Conservation (phyloP, 64 coral and sea anemone genomes). For the Pachyseris speciosa region DNA sequence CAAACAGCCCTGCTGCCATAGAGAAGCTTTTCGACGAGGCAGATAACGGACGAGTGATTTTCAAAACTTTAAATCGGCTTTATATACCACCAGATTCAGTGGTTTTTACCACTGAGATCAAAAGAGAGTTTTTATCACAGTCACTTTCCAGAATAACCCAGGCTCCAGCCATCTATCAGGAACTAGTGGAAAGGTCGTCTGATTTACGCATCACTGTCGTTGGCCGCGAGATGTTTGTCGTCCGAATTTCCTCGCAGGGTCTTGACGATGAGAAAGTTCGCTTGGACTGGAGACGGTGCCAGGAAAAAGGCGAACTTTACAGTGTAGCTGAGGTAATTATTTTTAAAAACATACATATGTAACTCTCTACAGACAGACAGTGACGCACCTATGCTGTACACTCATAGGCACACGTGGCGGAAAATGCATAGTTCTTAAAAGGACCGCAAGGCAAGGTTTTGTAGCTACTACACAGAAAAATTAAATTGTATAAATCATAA, state of each 20-base stretch:
- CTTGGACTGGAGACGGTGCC: background rate
- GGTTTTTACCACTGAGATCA: conserved; percentile 13
- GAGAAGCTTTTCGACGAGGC: conserved; percentile 1
- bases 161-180: conserved; percentile 47
- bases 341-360: background rate
- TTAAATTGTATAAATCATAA: no score
- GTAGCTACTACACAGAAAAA: no score
- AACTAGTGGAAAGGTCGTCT: background rate
- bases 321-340: background rate
- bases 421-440: background rate
- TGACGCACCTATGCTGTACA: no score
- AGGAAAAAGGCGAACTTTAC: background rate
- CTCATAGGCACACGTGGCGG: no score
- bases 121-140: background rate
- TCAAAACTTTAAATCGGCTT: conserved; percentile 23
- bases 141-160: background rate
- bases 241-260: background rate
- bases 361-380: no score
- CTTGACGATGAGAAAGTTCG: background rate
- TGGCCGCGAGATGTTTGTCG: background rate
- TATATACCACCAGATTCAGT: background rate
- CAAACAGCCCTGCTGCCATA: conserved; percentile 19
- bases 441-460: no score
- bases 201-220: conserved; percentile 24
- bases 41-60: conserved; percentile 3